A percentile compares a stretch with the other conserved stretches of the same genome.
Evolutionary conservation across 1,140 invertebrate genomes (phyloP).

Genomic region (Drosophila prosaltans): DNA sequence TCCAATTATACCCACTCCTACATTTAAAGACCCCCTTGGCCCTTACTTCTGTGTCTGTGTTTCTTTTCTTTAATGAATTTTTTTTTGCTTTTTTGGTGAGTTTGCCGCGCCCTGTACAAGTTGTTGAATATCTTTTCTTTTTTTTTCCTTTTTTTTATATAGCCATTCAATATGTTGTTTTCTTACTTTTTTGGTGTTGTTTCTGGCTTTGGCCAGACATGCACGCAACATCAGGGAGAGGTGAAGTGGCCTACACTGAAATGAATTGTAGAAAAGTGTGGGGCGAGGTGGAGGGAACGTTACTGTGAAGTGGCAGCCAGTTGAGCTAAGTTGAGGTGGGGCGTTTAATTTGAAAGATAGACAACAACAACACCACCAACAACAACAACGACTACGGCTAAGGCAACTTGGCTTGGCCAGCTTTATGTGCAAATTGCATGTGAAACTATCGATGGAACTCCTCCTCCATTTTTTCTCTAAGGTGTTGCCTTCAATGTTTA

Average conservation of each 20-base stretch:
- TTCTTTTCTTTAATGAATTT: constrained; percentile 68
- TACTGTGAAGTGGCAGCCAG: constrained; percentile 3
- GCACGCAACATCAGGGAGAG: constrained; percentile 32
- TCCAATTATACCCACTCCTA: neutral
- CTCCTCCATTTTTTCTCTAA: neutral
- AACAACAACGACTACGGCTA: neutral
- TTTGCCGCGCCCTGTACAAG: constrained; percentile 46
- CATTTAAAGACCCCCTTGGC: neutral
- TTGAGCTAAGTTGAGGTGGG: constrained; percentile 5
- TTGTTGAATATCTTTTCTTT: constrained; percentile 45
- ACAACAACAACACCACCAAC: neutral
- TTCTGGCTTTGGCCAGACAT: constrained; percentile 43
- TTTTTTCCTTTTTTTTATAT: constrained; percentile 19
- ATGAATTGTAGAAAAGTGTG: neutral
- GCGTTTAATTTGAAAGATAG: constrained; percentile 14
- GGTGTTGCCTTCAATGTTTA: constrained; percentile 12
- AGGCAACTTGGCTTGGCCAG: constrained; percentile 32
- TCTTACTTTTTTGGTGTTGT: constrained; percentile 5
- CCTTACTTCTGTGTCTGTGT: constrained; percentile 1
- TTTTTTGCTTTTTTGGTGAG: constrained; percentile 38
- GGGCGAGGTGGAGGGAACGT: neutral
- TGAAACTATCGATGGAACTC: constrained; percentile 28
- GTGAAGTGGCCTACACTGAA: constrained; percentile 2
- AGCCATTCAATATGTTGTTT: constrained; percentile 40
- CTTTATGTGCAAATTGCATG: constrained; percentile 76